phyloP scores from a whole-genome alignment of 2,797 vertebrate species.

The Lerista edwardsae region DNA sequence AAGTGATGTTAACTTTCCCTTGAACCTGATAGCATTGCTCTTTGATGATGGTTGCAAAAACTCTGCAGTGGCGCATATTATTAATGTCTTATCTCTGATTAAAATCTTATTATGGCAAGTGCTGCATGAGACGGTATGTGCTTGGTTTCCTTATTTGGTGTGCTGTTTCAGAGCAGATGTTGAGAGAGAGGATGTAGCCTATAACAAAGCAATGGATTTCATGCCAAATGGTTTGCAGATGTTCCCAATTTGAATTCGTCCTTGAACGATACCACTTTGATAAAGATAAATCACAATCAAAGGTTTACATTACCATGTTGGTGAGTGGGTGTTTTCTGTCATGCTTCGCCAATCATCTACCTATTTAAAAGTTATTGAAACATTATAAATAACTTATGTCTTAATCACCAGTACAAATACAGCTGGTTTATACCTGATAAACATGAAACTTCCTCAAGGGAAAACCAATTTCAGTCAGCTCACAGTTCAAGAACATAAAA shows the following conservation, averaged over 20 bases:
- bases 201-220: constrained; percentile 46
- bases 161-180: constrained; percentile 19
- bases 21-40: constrained; percentile 13
- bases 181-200: constrained; percentile 32
- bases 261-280: constrained; percentile 52
- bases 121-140: constrained; percentile 7
- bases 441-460: constrained; percentile 27
- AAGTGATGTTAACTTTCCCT: neutral
- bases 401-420: constrained; percentile 29
- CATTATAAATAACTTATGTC: constrained; percentile 28
- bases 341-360: neutral
- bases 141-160: neutral
- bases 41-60: neutral
- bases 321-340: constrained; percentile 22
- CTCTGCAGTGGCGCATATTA: constrained; percentile 13
- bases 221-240: constrained; percentile 36
- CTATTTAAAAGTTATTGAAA: constrained; percentile 35
- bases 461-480: constrained; percentile 17
- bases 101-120: neutral
- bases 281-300: constrained; percentile 46
- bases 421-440: constrained; percentile 28
- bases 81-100: constrained; percentile 24
- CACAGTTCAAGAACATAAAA: constrained; percentile 3
- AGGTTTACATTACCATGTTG: constrained; percentile 21
- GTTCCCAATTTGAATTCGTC: constrained; percentile 45